phyloP scores from a whole-genome alignment of 2,888 invertebrate genomes.

The Agrotis clavis region DNA sequence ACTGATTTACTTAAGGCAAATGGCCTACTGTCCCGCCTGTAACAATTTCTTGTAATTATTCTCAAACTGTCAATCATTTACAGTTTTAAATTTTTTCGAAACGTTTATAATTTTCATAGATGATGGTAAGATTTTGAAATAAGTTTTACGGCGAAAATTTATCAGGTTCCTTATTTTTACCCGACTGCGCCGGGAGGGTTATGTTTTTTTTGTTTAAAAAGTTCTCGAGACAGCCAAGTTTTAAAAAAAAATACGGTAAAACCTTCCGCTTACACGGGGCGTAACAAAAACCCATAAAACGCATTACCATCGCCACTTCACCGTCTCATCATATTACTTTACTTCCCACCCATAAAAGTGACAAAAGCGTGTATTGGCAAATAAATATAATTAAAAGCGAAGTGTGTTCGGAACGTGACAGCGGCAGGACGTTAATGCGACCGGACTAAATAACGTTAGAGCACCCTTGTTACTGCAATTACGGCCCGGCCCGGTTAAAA shows the following conservation, averaged over 20 bases:
- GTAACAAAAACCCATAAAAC: conserved; percentile 14
- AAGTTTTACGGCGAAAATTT: background rate
- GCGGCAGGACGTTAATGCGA: conserved; percentile 84
- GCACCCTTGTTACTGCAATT: conserved; percentile 89
- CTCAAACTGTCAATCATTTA: too few species aligned
- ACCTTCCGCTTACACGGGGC: background rate
- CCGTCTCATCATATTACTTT: conserved; percentile 57
- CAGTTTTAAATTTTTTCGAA: too few species aligned
- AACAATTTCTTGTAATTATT: too few species aligned
- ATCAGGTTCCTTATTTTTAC: background rate
- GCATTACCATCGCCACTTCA: conserved; percentile 18
- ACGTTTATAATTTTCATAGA: too few species aligned
- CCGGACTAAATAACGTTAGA: conserved; percentile 88
- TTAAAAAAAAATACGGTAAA: background rate
- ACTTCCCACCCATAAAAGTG: conserved; percentile 62
- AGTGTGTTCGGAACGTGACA: conserved; percentile 81
- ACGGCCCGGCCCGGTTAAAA: conserved; percentile 80
- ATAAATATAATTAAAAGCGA: conserved; percentile 85
- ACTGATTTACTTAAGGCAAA: background rate
- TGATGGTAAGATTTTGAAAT: too few species aligned
- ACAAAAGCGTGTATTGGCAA: conserved; percentile 78
- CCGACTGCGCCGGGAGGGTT: too few species aligned
- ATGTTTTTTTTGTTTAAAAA: background rate
- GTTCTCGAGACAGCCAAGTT: background rate
- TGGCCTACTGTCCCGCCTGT: too few species aligned